Evolutionary conservation across 2,888 invertebrate genomes (phyloP), one percentile per base, ranked within the genome.

Genomic region (Epinotia nisella): DNA sequence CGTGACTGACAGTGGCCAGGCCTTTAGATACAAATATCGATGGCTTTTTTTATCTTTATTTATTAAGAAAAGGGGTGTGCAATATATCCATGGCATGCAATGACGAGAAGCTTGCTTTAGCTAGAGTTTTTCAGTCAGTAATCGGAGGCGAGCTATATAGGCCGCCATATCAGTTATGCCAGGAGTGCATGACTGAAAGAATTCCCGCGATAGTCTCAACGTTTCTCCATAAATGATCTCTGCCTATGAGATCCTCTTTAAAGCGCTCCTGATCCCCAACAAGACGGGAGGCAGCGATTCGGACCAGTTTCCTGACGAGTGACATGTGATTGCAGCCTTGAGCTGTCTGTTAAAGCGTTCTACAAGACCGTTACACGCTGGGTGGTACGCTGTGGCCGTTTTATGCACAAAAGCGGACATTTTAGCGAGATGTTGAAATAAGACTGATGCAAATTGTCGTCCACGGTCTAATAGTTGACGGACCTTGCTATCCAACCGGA

Each of bases 1-100:
- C 80, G 45, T 80, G 78, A 15, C 39, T 64, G 2, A 69, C 24
- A 0, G 75, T 77, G 1, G 68, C 55, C 0, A 83, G 74, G 0
- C 81, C 81, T 66, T 82, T 82, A 51, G 59, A 80, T 0, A 83
- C 55, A 53, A 83, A 83, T 0, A 75, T 66, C 66, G 49, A 71
- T 0, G 65, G 39, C 3, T 72, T 71, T n/a, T n/a, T n/a, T n/a
- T n/a, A n/a, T n/a, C n/a, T n/a, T n/a, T n/a, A n/a, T n/a, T n/a
- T n/a, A n/a, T n/a, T n/a, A n/a, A n/a, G n/a, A n/a, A n/a, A n/a
- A n/a, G n/a, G n/a, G n/a, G n/a, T n/a, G n/a, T n/a, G n/a, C n/a
- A n/a, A n/a, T n/a, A n/a, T n/a, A n/a, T n/a, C n/a, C n/a, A n/a
- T n/a, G n/a, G n/a, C n/a, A n/a, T n/a, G n/a, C 53, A 15, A 53